phyloP scores from a whole-genome alignment of 2,113 vertebrate species.

The Oxyura jamaicensis region DNA sequence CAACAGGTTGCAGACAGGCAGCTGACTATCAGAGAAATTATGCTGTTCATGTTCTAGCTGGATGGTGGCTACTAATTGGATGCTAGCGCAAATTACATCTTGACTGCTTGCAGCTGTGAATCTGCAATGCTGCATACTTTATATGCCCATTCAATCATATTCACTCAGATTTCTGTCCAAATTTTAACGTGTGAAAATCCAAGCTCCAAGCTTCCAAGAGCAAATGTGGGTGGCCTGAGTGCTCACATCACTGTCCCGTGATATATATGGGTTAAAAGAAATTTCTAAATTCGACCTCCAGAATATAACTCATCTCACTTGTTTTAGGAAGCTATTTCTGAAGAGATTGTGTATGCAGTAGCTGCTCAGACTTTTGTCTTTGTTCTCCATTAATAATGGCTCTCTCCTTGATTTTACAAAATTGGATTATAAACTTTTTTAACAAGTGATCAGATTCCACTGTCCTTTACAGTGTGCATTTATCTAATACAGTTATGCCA shows the following conservation, averaged over 20 bases:
- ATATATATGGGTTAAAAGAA: neutral
- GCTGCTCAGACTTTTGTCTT: neutral
- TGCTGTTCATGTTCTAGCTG: slow-evolving; percentile 11
- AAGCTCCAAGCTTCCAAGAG: neutral
- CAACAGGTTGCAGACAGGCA: slow-evolving; percentile 34
- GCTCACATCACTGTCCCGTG: neutral
- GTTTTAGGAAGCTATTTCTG: neutral
- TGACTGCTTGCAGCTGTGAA: slow-evolving; percentile 58
- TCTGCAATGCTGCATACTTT: slow-evolving; percentile 19
- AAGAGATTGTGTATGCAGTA: neutral
- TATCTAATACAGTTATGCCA: neutral
- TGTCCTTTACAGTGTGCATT: neutral
- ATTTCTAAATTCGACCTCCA: neutral
- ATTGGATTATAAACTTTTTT: neutral
- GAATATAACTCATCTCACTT: neutral
- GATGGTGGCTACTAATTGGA: slow-evolving; percentile 37
- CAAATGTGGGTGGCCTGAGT: neutral
- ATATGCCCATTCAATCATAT: slow-evolving; percentile 3
- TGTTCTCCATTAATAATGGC: neutral
- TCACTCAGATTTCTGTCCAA: slow-evolving; percentile 22
- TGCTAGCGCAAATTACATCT: neutral
- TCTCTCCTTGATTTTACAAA: neutral
- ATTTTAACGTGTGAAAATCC: neutral
- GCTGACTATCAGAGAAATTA: slow-evolving; percentile 16
- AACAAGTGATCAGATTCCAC: neutral